Evolutionary conservation across 2,888 invertebrate genomes (phyloP), one percentile per base, ranked within the genome.

Genomic region (Psylliodes chrysocephalus): DNA sequence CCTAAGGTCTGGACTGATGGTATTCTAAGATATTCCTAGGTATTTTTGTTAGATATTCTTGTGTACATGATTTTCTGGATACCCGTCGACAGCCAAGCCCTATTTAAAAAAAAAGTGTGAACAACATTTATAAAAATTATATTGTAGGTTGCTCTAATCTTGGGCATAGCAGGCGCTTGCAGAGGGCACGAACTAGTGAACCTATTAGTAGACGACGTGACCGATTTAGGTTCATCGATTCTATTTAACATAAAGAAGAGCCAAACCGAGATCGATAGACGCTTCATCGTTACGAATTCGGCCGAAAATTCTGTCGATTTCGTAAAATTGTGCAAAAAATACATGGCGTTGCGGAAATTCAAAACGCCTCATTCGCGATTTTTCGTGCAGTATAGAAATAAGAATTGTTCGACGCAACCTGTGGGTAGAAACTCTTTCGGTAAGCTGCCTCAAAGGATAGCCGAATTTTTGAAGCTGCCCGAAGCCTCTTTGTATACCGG

Each of bases 371-470:
- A 49, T 25, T 17, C 28, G 6, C 40, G 49, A 40, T 59, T 59
- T 51, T 51, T 59, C 7, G 18, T 40, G 14, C 28, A 40, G 14
- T 51, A 40, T 19, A 49, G 22, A 40, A 17, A 59, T 40, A 17
- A 35, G 14, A 19, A 28, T 40, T 59, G 49, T 28, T 22, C 59
- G 1, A 25, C 12, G 14, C 59, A 59, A 51, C 5, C 38, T 6
- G 40, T 59, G 38, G 59, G 59, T 51, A 59, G 51, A 51, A 59
- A 51, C 22, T 40, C 51, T 15, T 51, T 59, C 42, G 59, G 59
- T 1, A 35, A 59, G 18, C 17, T 59, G 25, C 59, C 51, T n/a
- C 49, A 40, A 49, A 59, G 19, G 30, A 56, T 51, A n/a, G 51
- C 51, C 1, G 12, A 8, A 5, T 51, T 51, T 33, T 33, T 51